A percentile compares a stretch with the other conserved stretches of the same genome.
phyloP scores from a whole-genome alignment of 2,113 vertebrate genomes.

The Heterotis niloticus region DNA sequence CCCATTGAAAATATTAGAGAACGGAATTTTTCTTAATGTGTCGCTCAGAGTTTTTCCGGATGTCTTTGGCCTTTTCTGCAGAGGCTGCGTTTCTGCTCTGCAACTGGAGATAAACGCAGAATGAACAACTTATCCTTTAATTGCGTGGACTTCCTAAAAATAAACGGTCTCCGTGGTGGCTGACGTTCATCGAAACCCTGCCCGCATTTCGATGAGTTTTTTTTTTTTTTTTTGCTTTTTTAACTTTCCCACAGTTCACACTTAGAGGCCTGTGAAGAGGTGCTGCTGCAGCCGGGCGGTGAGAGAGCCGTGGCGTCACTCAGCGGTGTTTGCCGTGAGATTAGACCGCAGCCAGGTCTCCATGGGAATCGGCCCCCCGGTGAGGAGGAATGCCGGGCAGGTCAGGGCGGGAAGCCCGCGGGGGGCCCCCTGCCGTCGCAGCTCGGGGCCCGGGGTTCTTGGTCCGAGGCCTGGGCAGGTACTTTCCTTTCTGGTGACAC shows the following conservation, averaged over 20 bases:
- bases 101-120: background rate
- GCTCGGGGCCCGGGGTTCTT: slow-evolving; percentile 24
- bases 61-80: no score
- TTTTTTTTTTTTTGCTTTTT: background rate
- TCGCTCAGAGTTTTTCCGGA: no score
- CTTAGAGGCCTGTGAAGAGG: slow-evolving; percentile 15
- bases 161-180: no score
- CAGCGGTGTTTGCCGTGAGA: slow-evolving; percentile 82
- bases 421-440: slow-evolving; percentile 39
- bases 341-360: slow-evolving; percentile 78
- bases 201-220: background rate
- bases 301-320: slow-evolving; percentile 46
- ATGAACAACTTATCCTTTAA: background rate
- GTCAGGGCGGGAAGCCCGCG: slow-evolving; percentile 56
- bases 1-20: background rate
- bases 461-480: slow-evolving; percentile 59
- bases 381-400: slow-evolving; percentile 61
- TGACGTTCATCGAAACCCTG: background rate
- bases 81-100: no score
- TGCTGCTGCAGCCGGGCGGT: slow-evolving; percentile 7
- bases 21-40: no score
- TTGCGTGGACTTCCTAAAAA: background rate
- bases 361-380: slow-evolving; percentile 67
- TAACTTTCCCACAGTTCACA: background rate
- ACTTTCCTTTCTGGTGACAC: slow-evolving; percentile 55